Base-by-base conservation (phyloP, 2,113 vertebrate genomes). In the Corythornis cristatus region DNA sequence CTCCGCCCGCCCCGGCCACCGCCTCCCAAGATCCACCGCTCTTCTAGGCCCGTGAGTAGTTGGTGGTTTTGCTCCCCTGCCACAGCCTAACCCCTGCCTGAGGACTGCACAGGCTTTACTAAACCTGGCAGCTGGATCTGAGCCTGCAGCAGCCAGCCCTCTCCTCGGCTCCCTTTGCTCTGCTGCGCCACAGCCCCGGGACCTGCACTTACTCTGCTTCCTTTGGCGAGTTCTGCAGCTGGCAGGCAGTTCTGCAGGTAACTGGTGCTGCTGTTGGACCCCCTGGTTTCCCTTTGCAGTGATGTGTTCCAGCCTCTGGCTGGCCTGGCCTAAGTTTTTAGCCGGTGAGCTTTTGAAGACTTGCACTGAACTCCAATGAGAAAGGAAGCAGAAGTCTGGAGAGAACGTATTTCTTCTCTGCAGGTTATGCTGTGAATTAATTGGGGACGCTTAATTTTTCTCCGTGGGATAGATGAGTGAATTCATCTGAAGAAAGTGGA, bases 1-100 rank as follows among this genome's bases (percentile, higher is more conserved):
- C 83, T 96, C 76, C 98, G 93, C 67, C 98, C 98, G 15, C 96
- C 97, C 28, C 98, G 98, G 86, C 98, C 97, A 15, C 98, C 97
- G 58, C 98, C 98, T 96, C 98, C 98, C 97, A 98, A 98, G 98
- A 98, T 98, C 91, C 98, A 98, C 83, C 98, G 98, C 73, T 96
- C 93, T 29, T 91, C 94, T 62, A 97, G 96, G 97, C 98, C 98
- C 93, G 98, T 99, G 98, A 98, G 98, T 99, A 99, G 97, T 48
- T 61, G 64, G 96, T 87, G 84, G 86, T 88, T 92, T 90, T 92
- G 88, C 95, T 56, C 95, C 92, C 73, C 92, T 91, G 93, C 70
- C 95, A 86, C 96, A 53, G 25, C 88, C 93, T 98, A 98, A 98
- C 98, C 88, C 88, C 94, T 96, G 96, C 96, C 97, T 98, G 96